Base-by-base conservation (phyloP, 2,888 invertebrate species). In the Zootermopsis nevadensis region DNA sequence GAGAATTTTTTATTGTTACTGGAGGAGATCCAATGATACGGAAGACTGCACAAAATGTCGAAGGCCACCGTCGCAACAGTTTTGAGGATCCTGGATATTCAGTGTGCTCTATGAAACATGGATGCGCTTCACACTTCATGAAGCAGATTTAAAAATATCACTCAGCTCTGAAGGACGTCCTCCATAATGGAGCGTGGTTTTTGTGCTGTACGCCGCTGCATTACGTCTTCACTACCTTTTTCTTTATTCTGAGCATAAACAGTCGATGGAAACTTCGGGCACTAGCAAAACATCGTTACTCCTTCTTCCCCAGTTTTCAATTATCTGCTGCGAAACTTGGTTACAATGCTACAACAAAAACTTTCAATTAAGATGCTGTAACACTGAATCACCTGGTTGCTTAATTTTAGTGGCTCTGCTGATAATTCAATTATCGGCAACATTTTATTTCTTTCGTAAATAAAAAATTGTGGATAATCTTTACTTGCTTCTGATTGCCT, bases 61-160 rank as follows among this genome's bases (percentile, higher is more conserved):
- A 60, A 60, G 60, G 60, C 60, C 60, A 27, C 12, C 27, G 60
- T 60, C 27, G n/a, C n/a, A 24, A 60, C 60, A 60, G n/a, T 27
- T 60, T 60, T n/a, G 27, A 60, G 12, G 60, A 60, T 60, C 60
- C 27, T 60, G 60, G 60, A 27, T 60, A 60, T 60, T 60, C 60
- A 60, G 60, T 60, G 60, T 27, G 60, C 60, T 60, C n/a, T 60
- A 60, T 60, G 60, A 60, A 60, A n/a, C 60, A 60, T 60, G 60
- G 60, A 60, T 60, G 27, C 60, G n/a, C 60, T 60, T 60, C 60
- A 60, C 60, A 60, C 60, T 60, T 60, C 60, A 60, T 60, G 60
- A 27, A 60, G 60, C 60, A 60, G 60, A 27, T 60, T 60, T 60
- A 15, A 60, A 60, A 60, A 60, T n/a, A 60, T 60, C 60, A 60